Evolutionary conservation across 2,888 invertebrate species (phyloP), one percentile per base, ranked within the genome.

Genomic region (Campoletis raptor): DNA sequence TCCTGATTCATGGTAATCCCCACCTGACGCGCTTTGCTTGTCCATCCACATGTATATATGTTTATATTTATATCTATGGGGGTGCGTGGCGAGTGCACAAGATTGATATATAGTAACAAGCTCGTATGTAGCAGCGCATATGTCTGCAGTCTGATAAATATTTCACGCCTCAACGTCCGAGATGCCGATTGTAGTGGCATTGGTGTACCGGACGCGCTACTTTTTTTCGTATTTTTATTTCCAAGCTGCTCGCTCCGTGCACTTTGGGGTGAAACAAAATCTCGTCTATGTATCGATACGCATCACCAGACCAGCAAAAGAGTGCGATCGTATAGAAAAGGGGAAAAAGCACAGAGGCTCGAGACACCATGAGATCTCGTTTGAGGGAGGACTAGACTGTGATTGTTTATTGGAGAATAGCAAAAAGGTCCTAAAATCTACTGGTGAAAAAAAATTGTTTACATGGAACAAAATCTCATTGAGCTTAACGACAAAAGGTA

Each of bases 351-450:
- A 77, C 5, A 42, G 48, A 57, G 52, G 67, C 12, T n/a, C 10
- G 57, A 30, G 30, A 61, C 61, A 10, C 61, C 30, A 30, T 30
- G 7, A 30, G n/a, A 30, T 61, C 24, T 10, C 61, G 21, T 61
- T 61, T 30, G 30, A 30, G 30, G 83, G 64, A 82, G 52, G 72
- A 74, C 9, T 93, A 93, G 90, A 90, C 91, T 90, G 92, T 93
- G 93, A 94, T 94, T 94, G 93, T 94, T 94, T 94, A 94, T 94
- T 94, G 94, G 94, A 93, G 94, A 94, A 93, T 93, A 92, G 93
- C 92, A 92, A 70, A 85, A 83, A 86, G 64, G 83, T 76, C 86
- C 86, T 76, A 83, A 74, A 21, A 21, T n/a, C 10, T 12, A 48
- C 48, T 48, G 15, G 42, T 42, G 12, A 42, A 10, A 42, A 42